Percentiles rank a stretch among this genome's conserved stretches.
These are phyloP conservation scores for Phyllotreta striolata DNA, from an alignment of 2,888 invertebrate genomes.

Conservation along the genomic window DNA sequence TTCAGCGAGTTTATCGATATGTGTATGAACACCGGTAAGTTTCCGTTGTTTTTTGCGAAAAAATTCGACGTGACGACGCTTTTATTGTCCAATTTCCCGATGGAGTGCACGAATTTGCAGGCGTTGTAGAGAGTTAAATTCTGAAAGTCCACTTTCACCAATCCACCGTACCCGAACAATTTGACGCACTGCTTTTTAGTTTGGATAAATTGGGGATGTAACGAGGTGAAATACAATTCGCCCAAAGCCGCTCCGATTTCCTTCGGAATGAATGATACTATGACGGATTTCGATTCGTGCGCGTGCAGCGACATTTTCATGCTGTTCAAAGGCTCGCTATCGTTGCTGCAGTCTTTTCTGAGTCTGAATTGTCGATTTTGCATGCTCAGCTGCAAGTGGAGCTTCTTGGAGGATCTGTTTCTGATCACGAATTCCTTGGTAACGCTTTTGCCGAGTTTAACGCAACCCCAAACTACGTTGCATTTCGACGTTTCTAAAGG, in stretches of 20 bases:
- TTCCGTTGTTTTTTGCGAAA: slow-evolving; percentile 66
- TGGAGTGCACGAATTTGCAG: slow-evolving; percentile 66
- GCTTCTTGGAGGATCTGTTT: slow-evolving; percentile 65
- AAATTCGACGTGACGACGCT: slow-evolving; percentile 62
- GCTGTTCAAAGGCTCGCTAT: slow-evolving; percentile 55
- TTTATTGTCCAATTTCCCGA: slow-evolving; percentile 65
- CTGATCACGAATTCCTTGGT: slow-evolving; percentile 66
- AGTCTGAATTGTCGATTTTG: slow-evolving; percentile 62
- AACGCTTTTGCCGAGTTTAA: slow-evolving; percentile 64
- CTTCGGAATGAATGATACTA: slow-evolving; percentile 66
- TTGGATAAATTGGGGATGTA: slow-evolving; percentile 53
- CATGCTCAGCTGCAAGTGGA: slow-evolving; percentile 65
- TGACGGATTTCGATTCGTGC: slow-evolving; percentile 66
- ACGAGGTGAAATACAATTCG: slow-evolving; percentile 64
- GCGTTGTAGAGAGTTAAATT: slow-evolving; percentile 64
- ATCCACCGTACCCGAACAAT: slow-evolving; percentile 70
- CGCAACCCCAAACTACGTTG: slow-evolving; percentile 68
- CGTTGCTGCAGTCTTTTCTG: slow-evolving; percentile 53
- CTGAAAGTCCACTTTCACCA: slow-evolving; percentile 60
- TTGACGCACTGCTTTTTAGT: slow-evolving; percentile 57
- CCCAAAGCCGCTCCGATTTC: slow-evolving; percentile 65
- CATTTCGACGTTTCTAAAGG: slow-evolving; percentile 67
- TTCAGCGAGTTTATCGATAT: slow-evolving; percentile 51
- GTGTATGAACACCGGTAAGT: slow-evolving; percentile 64
- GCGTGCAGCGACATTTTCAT: slow-evolving; percentile 63